Evolutionary conservation across 2,888 invertebrate genomes (phyloP), one percentile per base, ranked within the genome.

Genomic region (Agrochola lychnidis): DNA sequence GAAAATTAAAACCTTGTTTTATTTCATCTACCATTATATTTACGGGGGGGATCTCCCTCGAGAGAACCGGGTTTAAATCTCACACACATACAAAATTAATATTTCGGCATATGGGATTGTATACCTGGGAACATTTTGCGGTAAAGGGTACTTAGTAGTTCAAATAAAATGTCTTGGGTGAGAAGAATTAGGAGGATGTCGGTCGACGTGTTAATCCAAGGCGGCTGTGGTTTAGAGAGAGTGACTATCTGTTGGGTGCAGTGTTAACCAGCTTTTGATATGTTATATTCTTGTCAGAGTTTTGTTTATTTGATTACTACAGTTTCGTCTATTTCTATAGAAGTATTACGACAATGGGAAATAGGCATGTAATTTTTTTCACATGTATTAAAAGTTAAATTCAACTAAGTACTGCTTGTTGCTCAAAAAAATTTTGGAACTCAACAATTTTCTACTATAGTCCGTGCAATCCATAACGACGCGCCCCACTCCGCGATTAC

Each of bases 21-120:
- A 81, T 88, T 87, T 89, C 83, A 87, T 78, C 83, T 87, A 83
- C 73, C 85, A 84, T 86, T 86, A 86, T 90, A 90, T 90, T 89
- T 90, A 90, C 87, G 85, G 73, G 88, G 88, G 87, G 91, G 81
- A 75, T 61, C 81, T 91, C 91, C 92, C 91, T n/a, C n/a, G 89
- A 79, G 91, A 78, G 84, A 85, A 85, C 84, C 74, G 69, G 87
- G 82, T 87, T 89, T 87, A 89, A 83, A 86, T 82, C 86, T 86
- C 73, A 70, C 79, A 86, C 86, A 83, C 82, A 85, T 78, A 86
- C 85, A 87, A 87, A 88, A 89, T 90, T 84, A 85, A 81, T 88
- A 89, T 91, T 91, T 88, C 78, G 75, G 76, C 80, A 75, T 88
- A 89, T 78, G 79, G 78, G 86, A 88, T 91, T 86, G 79, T 73